These are phyloP conservation scores for Drosophila sucinea DNA, from an alignment of 1,140 invertebrate genomes.

Conservation along the genomic window DNA sequence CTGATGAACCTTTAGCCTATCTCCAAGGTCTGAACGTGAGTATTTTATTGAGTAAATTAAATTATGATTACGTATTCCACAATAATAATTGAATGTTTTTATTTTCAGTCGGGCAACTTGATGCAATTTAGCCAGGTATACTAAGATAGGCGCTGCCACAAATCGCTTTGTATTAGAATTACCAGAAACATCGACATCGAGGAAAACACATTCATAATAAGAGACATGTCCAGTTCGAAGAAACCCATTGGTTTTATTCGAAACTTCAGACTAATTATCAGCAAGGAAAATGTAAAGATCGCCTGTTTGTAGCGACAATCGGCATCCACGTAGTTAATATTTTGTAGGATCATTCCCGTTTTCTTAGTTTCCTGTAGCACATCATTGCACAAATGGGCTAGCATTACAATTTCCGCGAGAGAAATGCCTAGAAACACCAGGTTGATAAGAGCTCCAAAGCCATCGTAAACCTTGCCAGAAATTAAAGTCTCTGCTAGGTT, in stretches of 20 bases:
- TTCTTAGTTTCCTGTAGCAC: slow-evolving; percentile 38
- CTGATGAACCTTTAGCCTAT: slow-evolving; percentile 63
- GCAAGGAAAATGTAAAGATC: slow-evolving; percentile 60
- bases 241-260: slow-evolving; percentile 68
- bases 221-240: slow-evolving; percentile 56
- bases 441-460: slow-evolving; percentile 64
- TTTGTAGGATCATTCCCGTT: slow-evolving; percentile 56
- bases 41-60: not conserved
- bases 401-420: slow-evolving; percentile 57
- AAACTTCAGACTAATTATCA: slow-evolving; percentile 50
- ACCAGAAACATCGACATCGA: slow-evolving; percentile 54
- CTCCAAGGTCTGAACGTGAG: slow-evolving; percentile 75
- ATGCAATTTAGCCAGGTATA: slow-evolving; percentile 80
- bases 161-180: slow-evolving; percentile 61
- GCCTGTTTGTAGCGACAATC: slow-evolving; percentile 62
- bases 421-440: slow-evolving; percentile 67
- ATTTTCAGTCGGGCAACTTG: slow-evolving; percentile 71
- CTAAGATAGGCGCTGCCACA: slow-evolving; percentile 51
- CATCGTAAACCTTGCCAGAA: slow-evolving; percentile 58
- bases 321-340: slow-evolving; percentile 46
- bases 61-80: not conserved
- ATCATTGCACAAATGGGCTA: slow-evolving; percentile 52
- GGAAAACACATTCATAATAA: slow-evolving; percentile 57
- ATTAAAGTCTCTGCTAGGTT: slow-evolving; percentile 65
- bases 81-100: slow-evolving; percentile 8